These are phyloP conservation scores for Lordiphosa stackelbergi DNA, from an alignment of 1,140 invertebrate species.

Conservation along the genomic window DNA sequence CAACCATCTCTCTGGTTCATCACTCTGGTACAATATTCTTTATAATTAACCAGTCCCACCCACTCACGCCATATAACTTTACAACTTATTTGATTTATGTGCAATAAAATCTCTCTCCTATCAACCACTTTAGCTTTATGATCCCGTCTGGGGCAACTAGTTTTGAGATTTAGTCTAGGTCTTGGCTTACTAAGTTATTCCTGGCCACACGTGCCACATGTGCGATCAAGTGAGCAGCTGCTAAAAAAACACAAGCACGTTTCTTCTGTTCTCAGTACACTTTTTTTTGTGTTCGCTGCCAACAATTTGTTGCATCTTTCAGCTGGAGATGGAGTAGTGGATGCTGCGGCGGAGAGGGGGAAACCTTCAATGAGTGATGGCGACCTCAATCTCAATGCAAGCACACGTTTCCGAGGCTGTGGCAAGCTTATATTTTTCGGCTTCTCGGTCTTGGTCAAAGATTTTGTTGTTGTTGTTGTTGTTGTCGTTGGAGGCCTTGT, in stretches of 20 bases:
- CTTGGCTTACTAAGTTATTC: slow-evolving; percentile 14
- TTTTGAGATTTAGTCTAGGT: too few relatives aligned
- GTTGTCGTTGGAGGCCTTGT: slow-evolving; percentile 10
- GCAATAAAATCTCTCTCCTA: neutral
- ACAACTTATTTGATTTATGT: slow-evolving; percentile 29
- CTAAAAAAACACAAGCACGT: slow-evolving; percentile 45
- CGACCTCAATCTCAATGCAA: slow-evolving; percentile 60
- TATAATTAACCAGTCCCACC: slow-evolving; percentile 21
- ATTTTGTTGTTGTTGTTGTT: slow-evolving; percentile 31
- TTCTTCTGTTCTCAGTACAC: slow-evolving; percentile 13
- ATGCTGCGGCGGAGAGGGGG: slow-evolving; percentile 11
- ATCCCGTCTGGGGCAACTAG: too few relatives aligned
- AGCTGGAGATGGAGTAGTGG: slow-evolving; percentile 16
- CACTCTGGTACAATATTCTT: slow-evolving; percentile 22
- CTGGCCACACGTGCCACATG: slow-evolving; percentile 64
- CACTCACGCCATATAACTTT: slow-evolving; percentile 12
- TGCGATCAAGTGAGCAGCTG: slow-evolving; percentile 66
- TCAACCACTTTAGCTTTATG: too few relatives aligned
- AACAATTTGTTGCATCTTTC: slow-evolving; percentile 66
- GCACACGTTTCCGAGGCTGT: slow-evolving; percentile 61
- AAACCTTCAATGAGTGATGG: slow-evolving; percentile 70
- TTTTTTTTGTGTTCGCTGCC: slow-evolving; percentile 29
- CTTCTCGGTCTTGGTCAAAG: slow-evolving; percentile 73
- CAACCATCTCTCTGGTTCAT: too few relatives aligned
- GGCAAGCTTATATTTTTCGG: slow-evolving; percentile 34